phyloP scores from a whole-genome alignment of 2,113 vertebrate genomes.

The Neodon shergylaensis region DNA sequence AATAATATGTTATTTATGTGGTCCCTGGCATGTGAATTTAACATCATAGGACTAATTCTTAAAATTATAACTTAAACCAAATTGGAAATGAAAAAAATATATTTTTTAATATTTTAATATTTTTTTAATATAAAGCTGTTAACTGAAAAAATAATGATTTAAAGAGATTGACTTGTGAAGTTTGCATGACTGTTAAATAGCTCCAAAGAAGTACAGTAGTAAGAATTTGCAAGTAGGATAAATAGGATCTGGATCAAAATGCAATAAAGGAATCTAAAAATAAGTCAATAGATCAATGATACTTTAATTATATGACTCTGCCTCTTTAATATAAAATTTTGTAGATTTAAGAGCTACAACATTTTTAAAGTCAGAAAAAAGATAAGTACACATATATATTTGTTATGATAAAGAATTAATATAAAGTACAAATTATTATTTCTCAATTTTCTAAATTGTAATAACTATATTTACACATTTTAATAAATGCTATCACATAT shows the following conservation, averaged over 20 bases:
- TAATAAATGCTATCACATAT: not conserved
- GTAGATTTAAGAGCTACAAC: not conserved
- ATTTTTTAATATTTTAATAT: too few species aligned
- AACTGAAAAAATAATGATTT: not conserved
- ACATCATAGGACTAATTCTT: not conserved
- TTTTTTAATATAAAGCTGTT: not conserved
- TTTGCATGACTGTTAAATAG: not conserved
- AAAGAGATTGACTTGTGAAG: not conserved
- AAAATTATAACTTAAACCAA: not conserved
- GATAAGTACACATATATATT: not conserved
- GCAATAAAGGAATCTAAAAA: not conserved
- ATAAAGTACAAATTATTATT: not conserved
- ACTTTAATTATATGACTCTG: not conserved
- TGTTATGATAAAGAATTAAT: not conserved
- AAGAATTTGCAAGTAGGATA: not conserved
- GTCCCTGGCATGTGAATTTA: not conserved
- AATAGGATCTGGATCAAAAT: not conserved
- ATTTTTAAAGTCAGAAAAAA: not conserved
- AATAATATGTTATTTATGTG: not conserved
- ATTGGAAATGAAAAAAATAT: not conserved
- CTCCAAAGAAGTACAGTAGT: not conserved
- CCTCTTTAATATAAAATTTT: not conserved
- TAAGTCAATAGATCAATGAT: not conserved
- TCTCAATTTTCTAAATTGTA: not conserved
- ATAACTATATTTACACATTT: accelerated